phyloP scores from a whole-genome alignment of 2,888 invertebrate genomes.

The Sphaerophoria rueppellii region DNA sequence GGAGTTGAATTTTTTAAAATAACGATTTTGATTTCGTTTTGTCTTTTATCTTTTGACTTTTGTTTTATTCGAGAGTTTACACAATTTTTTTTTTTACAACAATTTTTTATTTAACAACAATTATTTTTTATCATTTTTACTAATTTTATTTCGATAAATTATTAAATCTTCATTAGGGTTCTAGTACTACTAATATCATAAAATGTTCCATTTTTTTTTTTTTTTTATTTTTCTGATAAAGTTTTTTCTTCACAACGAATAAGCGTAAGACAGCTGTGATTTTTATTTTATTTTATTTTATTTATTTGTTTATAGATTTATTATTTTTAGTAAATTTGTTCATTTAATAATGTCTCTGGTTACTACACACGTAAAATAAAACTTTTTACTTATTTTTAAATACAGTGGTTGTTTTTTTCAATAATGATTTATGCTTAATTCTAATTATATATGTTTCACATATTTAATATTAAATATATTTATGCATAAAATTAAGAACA shows the following conservation, averaged over 20 bases:
- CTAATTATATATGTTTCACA: background rate
- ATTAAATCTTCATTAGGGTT: background rate
- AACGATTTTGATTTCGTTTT: too few relatives aligned
- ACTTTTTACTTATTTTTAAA: background rate
- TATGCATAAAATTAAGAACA: conserved; percentile 21
- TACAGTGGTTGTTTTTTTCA: conserved; percentile 6
- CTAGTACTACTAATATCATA: conserved; percentile 9
- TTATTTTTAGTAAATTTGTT: conserved; percentile 33
- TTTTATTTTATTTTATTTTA: background rate
- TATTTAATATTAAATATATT: conserved; percentile 4
- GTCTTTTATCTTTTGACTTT: too few relatives aligned
- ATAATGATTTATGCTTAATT: conserved; percentile 15
- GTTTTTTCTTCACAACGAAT: conserved; percentile 43
- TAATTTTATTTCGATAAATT: too few relatives aligned
- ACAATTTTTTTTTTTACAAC: too few relatives aligned
- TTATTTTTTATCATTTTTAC: too few relatives aligned
- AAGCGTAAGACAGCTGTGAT: conserved; percentile 46
- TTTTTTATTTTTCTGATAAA: too few relatives aligned
- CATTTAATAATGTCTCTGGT: conserved; percentile 20
- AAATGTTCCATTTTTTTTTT: conserved; percentile 3
- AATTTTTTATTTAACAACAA: too few relatives aligned
- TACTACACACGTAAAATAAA: conserved; percentile 11
- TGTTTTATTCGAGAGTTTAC: too few relatives aligned
- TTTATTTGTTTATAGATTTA: conserved; percentile 35
- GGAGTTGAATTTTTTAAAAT: too few relatives aligned